Percentiles rank a stretch among this genome's conserved stretches.
Evolutionary conservation across 2,888 invertebrate genomes (phyloP).

Genomic region (Conistra vaccinii): DNA sequence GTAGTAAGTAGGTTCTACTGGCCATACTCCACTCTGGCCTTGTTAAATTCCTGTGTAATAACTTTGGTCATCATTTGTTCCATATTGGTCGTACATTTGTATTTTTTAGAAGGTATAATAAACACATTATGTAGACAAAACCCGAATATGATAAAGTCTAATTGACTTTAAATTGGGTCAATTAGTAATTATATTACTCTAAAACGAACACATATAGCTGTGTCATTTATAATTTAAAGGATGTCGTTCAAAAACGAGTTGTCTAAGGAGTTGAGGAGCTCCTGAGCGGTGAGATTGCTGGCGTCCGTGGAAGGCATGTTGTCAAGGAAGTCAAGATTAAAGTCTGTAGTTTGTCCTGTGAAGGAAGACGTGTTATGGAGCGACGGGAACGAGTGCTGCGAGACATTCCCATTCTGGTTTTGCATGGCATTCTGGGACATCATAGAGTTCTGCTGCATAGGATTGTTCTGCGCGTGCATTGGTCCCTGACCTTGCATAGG

Average conservation of each 20-base stretch:
- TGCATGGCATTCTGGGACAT: conserved; percentile 75
- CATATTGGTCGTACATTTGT: conserved; percentile 80
- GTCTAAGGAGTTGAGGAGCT: conserved; percentile 95
- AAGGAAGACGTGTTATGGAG: conserved; percentile 85
- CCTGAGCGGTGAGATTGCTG: conserved; percentile 94
- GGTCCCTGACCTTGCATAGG: conserved; percentile 74
- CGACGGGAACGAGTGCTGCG: conserved; percentile 78
- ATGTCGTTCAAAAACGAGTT: conserved; percentile 93
- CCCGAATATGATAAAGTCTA: conserved; percentile 69
- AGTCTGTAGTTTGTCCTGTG: conserved; percentile 91
- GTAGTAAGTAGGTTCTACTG: conserved; percentile 47
- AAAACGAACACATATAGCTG: conserved; percentile 55
- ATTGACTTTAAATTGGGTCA: conserved; percentile 72
- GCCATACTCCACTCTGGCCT: conserved; percentile 64
- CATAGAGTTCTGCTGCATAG: conserved; percentile 76
- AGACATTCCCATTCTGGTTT: conserved; percentile 62
- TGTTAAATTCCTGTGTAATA: conserved; percentile 83
- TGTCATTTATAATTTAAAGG: conserved; percentile 79
- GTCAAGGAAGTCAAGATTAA: conserved; percentile 96
- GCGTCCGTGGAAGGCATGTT: conserved; percentile 94
- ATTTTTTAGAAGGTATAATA: conserved; percentile 58
- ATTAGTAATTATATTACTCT: conserved; percentile 65
- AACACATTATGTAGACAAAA: conserved; percentile 66
- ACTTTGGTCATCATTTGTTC: conserved; percentile 86
- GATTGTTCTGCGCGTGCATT: conserved; percentile 71